These are phyloP conservation scores for Diorhabda sublineata DNA, from an alignment of 1,140 invertebrate genomes.

Conservation along the genomic window DNA sequence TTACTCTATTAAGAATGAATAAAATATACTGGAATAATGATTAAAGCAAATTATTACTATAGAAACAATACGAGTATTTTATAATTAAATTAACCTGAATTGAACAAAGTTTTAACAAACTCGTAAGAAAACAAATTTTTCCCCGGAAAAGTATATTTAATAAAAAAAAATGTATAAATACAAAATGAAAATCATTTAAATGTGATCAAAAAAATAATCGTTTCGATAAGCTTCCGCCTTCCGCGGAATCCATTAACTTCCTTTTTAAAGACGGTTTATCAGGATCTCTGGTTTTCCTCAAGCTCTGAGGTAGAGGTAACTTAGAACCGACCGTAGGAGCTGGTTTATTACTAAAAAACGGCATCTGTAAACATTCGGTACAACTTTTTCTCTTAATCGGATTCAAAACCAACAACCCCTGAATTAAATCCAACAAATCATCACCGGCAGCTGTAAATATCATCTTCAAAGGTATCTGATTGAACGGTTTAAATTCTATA, in stretches of 20 bases:
- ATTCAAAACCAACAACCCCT: conserved; percentile 76
- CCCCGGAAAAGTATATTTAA: too few species aligned
- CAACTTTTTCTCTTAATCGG: conserved; percentile 81
- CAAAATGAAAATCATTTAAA: neutral
- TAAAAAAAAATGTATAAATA: too few species aligned
- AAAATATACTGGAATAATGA: too few species aligned
- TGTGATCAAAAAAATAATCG: conserved; percentile 48
- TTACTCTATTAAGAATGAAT: too few species aligned
- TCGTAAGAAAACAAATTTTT: too few species aligned
- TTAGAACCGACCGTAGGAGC: conserved; percentile 74
- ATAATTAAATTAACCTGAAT: too few species aligned
- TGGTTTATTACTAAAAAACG: conserved; percentile 88
- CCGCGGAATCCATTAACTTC: conserved; percentile 66
- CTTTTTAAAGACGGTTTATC: conserved; percentile 70
- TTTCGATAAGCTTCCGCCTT: conserved; percentile 64
- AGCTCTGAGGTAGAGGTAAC: conserved; percentile 71
- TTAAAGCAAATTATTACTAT: too few species aligned
- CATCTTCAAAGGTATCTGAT: conserved; percentile 76
- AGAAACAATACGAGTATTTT: too few species aligned
- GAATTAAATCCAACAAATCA: conserved; percentile 85
- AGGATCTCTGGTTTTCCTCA: conserved; percentile 54
- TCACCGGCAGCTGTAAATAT: conserved; percentile 95
- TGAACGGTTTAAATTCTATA: conserved; percentile 86
- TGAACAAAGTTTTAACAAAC: too few species aligned
- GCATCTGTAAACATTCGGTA: conserved; percentile 74